Evolutionary conservation across 2,888 invertebrate species (phyloP).

Genomic region (Andrena praecox): DNA sequence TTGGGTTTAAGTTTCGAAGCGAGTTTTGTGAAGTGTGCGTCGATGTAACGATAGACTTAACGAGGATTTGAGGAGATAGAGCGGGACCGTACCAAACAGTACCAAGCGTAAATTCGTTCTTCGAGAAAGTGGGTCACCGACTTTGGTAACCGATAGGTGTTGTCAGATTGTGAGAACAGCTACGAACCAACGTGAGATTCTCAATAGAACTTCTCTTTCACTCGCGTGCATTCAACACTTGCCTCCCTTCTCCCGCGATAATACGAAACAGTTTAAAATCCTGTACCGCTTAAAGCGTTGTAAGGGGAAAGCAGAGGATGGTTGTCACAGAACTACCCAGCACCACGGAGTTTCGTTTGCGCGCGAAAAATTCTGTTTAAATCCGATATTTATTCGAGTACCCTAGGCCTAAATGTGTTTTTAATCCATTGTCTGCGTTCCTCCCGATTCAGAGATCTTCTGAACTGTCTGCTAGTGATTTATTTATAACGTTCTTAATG

Average conservation of each 20-base stretch:
- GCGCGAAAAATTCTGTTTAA: not conserved
- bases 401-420: slow-evolving; percentile 45
- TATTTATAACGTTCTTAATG: slow-evolving; percentile 42
- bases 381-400: slow-evolving; percentile 33
- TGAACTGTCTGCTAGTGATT: slow-evolving; percentile 30
- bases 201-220: slow-evolving; percentile 28
- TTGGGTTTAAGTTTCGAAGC: slow-evolving; percentile 36
- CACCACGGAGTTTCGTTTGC: not conserved
- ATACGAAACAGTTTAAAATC: slow-evolving; percentile 10
- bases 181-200: slow-evolving; percentile 15
- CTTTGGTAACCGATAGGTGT: slow-evolving; percentile 30
- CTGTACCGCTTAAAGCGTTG: slow-evolving; percentile 25
- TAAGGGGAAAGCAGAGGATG: slow-evolving; percentile 62
- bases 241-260: slow-evolving; percentile 18
- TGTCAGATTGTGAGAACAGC: slow-evolving; percentile 11
- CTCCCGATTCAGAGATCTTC: slow-evolving; percentile 28
- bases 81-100: slow-evolving; percentile 39
- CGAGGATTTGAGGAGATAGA: slow-evolving; percentile 22
- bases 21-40: slow-evolving; percentile 35
- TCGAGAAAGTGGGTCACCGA: slow-evolving; percentile 1
- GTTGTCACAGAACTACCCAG: not conserved
- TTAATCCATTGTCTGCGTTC: slow-evolving; percentile 48
- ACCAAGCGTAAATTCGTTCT: slow-evolving; percentile 41
- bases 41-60: slow-evolving; percentile 18
- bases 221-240: slow-evolving; percentile 44